Conservation (phyloP, 2,888 invertebrate species). For the Fragum sueziense region DNA sequence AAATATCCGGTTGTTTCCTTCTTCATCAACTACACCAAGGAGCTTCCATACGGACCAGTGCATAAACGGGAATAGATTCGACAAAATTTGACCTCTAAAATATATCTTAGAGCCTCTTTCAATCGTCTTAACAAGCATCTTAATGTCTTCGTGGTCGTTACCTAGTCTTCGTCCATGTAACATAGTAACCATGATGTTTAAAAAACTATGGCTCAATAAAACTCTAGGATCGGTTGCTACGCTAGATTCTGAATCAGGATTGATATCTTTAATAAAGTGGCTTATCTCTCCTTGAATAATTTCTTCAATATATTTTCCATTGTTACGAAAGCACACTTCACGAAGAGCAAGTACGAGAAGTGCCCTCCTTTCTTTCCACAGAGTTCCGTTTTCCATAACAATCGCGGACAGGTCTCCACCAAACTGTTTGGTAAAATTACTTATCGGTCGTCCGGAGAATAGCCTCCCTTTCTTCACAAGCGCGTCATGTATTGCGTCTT, state of each 20-base stretch:
- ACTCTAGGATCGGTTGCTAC: neutral
- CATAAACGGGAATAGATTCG: neutral
- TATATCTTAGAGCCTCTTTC: neutral
- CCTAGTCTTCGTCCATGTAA: neutral
- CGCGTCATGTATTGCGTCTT: constrained; percentile 47
- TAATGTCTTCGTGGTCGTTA: neutral
- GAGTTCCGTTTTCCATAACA: constrained; percentile 31
- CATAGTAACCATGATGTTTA: neutral
- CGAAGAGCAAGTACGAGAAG: constrained; percentile 30
- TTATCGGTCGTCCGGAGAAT: constrained; percentile 27
- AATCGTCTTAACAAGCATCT: neutral
- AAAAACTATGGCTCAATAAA: neutral
- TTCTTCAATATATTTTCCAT: constrained; percentile 30
- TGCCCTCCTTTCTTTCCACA: constrained; percentile 48
- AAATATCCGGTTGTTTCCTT: neutral
- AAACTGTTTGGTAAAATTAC: neutral
- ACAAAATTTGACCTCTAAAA: neutral
- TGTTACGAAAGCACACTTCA: constrained; percentile 35
- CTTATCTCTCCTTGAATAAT: constrained; percentile 23
- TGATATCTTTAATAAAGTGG: constrained; percentile 6
- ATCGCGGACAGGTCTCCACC: constrained; percentile 7
- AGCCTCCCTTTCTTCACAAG: constrained; percentile 39
- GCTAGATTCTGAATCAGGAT: neutral
- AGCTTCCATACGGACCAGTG: neutral
- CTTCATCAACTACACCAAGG: neutral